Evolutionary conservation across 1,140 invertebrate species (phyloP), one percentile per base, ranked within the genome.

Genomic region (Drosophila rufa): DNA sequence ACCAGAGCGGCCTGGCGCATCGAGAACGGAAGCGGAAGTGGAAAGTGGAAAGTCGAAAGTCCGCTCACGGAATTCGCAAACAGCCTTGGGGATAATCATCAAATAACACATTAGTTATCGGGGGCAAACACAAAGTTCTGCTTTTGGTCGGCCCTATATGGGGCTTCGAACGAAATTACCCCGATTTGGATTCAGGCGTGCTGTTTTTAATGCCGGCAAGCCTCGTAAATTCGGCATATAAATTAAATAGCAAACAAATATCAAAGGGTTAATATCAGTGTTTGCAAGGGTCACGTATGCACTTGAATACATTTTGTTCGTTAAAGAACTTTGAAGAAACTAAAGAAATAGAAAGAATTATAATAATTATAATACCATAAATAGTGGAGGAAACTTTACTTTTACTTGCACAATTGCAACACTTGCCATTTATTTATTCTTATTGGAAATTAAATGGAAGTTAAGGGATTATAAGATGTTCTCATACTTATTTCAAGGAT

Each of bases 161-260:
- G 75, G 78, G 38, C 69, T 74, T 47, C 17, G 7, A 36, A 40
- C 80, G 67, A 62, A 86, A 87, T 86, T 82, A 78, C 64, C 19
- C 27, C 42, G 80, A 80, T 82, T 87, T n/a, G 22, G 48, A 40
- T 40, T 40, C 42, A 46, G 30, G 50, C 51, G 69, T 73, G 69
- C 82, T 90, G 85, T 70, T 90, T 90, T 90, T 90, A 82, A 90
- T 90, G 78, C 64, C 58, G 61, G 67, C 61, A 68, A 79, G 76
- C 77, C 76, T 74, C 80, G 80, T 89, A 89, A 87, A 90, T 90
- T 75, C 55, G n/a, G 60, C 60, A 74, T 66, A 85, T 90, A 90
- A 90, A 90, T 90, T 82, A 82, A 81, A 85, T 87, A 74, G 75
- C 84, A 81, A 89, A 64, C 65, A 79, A 84, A 81, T 79, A 85